Evolutionary conservation across 2,113 vertebrate genomes (phyloP).

Genomic region (Condylura cristata): DNA sequence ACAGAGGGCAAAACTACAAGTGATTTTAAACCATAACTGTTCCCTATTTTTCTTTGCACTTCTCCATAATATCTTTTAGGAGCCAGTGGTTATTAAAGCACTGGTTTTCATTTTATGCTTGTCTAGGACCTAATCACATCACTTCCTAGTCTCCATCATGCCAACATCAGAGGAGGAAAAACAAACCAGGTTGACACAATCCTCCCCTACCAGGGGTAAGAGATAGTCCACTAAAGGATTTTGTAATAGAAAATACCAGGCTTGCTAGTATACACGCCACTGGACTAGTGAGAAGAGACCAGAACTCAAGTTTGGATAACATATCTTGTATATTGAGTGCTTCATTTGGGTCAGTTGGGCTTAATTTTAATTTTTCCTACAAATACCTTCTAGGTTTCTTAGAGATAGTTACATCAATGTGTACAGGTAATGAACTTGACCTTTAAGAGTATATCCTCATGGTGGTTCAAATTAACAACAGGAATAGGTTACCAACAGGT

Average conservation of each 20-base stretch:
- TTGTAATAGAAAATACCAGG: background rate
- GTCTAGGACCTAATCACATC: background rate
- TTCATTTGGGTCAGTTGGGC: background rate
- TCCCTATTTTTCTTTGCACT: background rate
- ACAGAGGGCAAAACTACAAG: background rate
- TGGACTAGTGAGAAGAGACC: background rate
- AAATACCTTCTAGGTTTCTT: slow-evolving; percentile 3
- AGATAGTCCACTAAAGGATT: background rate
- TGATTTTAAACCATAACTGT: slow-evolving; percentile 16
- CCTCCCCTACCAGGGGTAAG: background rate
- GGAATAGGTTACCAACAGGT: background rate
- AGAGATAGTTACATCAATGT: background rate
- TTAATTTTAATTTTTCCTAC: background rate
- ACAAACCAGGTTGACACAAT: background rate
- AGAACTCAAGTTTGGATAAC: background rate
- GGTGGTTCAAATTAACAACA: background rate
- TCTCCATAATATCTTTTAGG: background rate
- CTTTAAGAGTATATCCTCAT: background rate
- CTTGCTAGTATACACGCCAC: background rate
- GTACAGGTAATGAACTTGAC: background rate
- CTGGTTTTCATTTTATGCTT: background rate
- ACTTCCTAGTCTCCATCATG: background rate
- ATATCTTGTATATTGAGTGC: accelerated
- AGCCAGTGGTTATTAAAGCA: background rate
- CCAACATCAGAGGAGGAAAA: background rate